phyloP scores from a whole-genome alignment of 2,797 vertebrate species.

The Epinephelus malabaricus region DNA sequence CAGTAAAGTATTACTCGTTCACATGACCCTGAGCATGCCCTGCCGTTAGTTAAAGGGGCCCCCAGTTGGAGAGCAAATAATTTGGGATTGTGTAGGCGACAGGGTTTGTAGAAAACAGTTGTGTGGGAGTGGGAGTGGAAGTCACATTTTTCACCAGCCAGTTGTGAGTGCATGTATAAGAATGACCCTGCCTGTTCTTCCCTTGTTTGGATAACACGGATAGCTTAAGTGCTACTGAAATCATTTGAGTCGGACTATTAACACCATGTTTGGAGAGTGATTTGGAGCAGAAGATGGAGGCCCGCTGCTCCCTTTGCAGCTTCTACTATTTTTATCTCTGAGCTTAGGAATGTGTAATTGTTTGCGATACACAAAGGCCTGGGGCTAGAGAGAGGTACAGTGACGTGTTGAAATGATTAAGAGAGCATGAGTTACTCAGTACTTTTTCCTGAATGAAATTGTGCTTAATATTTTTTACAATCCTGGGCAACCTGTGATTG shows the following conservation, averaged over 20 bases:
- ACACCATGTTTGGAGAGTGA: slow-evolving; percentile 45
- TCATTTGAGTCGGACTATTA: slow-evolving; percentile 14
- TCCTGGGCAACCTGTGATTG: not conserved
- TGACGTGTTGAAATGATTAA: slow-evolving; percentile 13
- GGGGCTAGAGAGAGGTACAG: slow-evolving; percentile 11
- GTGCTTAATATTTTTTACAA: not conserved
- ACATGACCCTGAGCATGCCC: slow-evolving; percentile 30
- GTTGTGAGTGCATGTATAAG: slow-evolving; percentile 23
- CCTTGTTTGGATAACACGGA: slow-evolving; percentile 35
- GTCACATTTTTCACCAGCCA: slow-evolving; percentile 28
- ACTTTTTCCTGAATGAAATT: not conserved
- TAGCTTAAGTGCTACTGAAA: slow-evolving; percentile 4
- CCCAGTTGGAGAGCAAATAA: slow-evolving; percentile 10
- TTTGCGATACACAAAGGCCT: slow-evolving; percentile 33
- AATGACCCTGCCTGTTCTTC: not conserved
- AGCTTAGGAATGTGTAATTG: slow-evolving; percentile 49
- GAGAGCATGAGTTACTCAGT: not conserved
- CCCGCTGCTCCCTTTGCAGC: slow-evolving; percentile 38
- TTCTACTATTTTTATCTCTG: slow-evolving; percentile 60
- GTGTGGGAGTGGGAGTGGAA: slow-evolving; percentile 51
- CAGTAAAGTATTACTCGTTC: slow-evolving; percentile 40
- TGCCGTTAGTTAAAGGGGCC: slow-evolving; percentile 13
- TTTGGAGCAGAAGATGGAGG: slow-evolving; percentile 34
- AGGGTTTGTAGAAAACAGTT: slow-evolving; percentile 26
- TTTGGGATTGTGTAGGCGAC: slow-evolving; percentile 34